phyloP scores from a whole-genome alignment of 2,888 invertebrate genomes.

The Chymomyza amoena region DNA sequence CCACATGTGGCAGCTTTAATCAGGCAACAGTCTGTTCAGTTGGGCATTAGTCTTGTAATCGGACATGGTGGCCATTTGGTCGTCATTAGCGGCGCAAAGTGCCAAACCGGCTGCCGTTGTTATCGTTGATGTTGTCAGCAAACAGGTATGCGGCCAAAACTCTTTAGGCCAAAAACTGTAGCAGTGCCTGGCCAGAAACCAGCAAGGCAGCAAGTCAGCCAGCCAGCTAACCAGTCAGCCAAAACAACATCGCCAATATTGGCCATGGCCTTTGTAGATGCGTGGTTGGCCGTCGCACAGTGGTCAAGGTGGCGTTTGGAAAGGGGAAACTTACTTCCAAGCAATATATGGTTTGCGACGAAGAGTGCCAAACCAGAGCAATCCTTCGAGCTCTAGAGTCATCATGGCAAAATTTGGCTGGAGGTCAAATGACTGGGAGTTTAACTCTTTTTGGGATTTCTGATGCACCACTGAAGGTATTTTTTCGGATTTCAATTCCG shows the following conservation, averaged over 20 bases:
- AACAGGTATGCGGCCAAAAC: slow-evolving; percentile 37
- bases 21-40: not conserved
- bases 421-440: no score
- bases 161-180: slow-evolving; percentile 70
- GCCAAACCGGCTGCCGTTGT: slow-evolving; percentile 52
- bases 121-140: slow-evolving; percentile 31
- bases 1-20: not conserved
- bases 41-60: not conserved
- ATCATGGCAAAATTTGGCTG: no score
- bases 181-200: slow-evolving; percentile 31
- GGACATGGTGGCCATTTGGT: slow-evolving; percentile 19
- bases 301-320: not conserved
- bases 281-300: slow-evolving; percentile 2
- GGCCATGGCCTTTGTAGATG: slow-evolving; percentile 11
- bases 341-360: no score
- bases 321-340: no score
- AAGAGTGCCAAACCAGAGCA: no score
- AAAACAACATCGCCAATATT: slow-evolving; percentile 5
- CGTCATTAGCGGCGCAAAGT: slow-evolving; percentile 58
- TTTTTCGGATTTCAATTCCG: no score
- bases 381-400: no score
- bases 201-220: not conserved
- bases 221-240: slow-evolving; percentile 1
- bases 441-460: no score
- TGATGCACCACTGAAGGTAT: no score